Evolutionary conservation across 2,797 vertebrate species (phyloP).

Genomic region (Anomalospiza imberbis): DNA sequence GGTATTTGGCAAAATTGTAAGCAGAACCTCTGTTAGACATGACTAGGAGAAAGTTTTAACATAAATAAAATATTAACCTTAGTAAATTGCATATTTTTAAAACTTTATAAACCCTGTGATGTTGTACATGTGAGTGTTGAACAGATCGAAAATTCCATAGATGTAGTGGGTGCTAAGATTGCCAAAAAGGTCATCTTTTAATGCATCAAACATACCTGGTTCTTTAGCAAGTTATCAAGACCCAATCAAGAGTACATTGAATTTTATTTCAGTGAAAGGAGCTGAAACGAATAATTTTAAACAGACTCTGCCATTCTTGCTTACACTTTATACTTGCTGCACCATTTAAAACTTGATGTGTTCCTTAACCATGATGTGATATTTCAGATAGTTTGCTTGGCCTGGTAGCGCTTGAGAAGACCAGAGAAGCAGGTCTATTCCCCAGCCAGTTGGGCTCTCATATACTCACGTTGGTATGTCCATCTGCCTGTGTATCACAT

Average conservation of each 20-base stretch:
- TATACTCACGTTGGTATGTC: background rate
- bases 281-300: background rate
- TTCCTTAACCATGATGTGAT: background rate
- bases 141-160: background rate
- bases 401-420: background rate
- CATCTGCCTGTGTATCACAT: background rate
- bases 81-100: slow-evolving; percentile 58
- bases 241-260: background rate
- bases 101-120: slow-evolving; percentile 34
- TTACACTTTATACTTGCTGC: background rate
- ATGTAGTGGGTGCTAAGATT: background rate
- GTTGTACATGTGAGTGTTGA: background rate
- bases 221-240: background rate
- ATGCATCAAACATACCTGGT: background rate
- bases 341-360: background rate
- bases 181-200: background rate
- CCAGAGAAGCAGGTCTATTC: background rate
- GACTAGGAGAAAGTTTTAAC: slow-evolving; percentile 28
- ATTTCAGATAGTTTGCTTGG: background rate
- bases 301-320: background rate
- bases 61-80: slow-evolving; percentile 66
- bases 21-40: slow-evolving; percentile 60
- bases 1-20: slow-evolving; percentile 58
- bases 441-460: background rate
- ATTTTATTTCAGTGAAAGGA: background rate